phyloP scores from a whole-genome alignment of 1,140 invertebrate genomes.

The Lucilia cuprina region DNA sequence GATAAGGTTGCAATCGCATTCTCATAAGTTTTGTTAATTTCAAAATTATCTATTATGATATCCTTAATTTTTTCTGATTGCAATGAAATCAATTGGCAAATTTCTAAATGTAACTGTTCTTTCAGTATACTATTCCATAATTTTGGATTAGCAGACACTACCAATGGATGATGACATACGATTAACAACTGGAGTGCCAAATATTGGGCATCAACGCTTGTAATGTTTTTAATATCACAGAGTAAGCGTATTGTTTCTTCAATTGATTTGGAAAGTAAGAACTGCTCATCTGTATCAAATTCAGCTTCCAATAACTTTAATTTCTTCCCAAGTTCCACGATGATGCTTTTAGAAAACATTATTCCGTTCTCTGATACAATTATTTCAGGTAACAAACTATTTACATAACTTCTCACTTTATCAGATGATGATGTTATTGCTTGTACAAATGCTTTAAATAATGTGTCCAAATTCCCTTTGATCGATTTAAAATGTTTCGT shows the following conservation, averaged over 20 bases:
- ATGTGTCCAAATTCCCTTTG: constrained; percentile 66
- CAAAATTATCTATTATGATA: constrained; percentile 49
- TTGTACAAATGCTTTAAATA: constrained; percentile 71
- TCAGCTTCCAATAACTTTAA: constrained; percentile 68
- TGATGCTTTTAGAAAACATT: constrained; percentile 65
- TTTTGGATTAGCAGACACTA: constrained; percentile 62
- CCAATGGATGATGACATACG: constrained; percentile 73
- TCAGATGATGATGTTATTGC: constrained; percentile 66
- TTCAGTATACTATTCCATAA: constrained; percentile 55
- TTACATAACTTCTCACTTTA: constrained; percentile 59
- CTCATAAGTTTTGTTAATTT: constrained; percentile 63
- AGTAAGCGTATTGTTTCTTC: constrained; percentile 50
- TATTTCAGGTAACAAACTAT: constrained; percentile 55
- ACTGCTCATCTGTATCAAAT: constrained; percentile 56
- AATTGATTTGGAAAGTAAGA: constrained; percentile 56
- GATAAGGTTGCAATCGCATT: constrained; percentile 74
- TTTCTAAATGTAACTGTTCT: constrained; percentile 44
- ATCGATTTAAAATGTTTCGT: constrained; percentile 69
- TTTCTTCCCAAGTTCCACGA: constrained; percentile 69
- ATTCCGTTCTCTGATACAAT: constrained; percentile 55
- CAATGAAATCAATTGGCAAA: constrained; percentile 46
- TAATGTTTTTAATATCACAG: constrained; percentile 60
- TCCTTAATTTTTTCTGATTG: constrained; percentile 47
- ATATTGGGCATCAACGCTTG: constrained; percentile 64
- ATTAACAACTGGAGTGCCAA: constrained; percentile 71